These are phyloP conservation scores for Turritopsis dohrnii DNA, from an alignment of 30 jellyfish, hydroid and myxozoan genomes.

Conservation along the genomic window DNA sequence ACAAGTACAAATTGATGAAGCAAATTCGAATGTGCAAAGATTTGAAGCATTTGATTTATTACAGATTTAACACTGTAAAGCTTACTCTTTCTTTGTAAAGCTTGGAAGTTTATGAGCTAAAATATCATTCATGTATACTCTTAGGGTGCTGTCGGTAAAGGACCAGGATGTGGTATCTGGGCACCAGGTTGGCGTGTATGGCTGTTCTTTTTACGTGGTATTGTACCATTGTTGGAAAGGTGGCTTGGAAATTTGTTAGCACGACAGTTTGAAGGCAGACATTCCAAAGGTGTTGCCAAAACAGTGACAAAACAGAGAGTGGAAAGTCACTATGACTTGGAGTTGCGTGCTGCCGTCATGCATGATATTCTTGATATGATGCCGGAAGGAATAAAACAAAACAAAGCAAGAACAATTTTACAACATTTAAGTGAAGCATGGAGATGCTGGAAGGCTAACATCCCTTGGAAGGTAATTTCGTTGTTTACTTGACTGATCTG, in stretches of 20 bases:
- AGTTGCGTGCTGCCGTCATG: constrained; percentile 99
- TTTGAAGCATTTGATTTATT: constrained; percentile 76
- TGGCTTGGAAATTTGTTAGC: constrained; percentile 98
- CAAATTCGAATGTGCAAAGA: constrained; percentile 99
- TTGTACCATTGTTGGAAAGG: constrained; percentile 93
- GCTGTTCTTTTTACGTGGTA: constrained; percentile 95
- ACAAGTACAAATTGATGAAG: constrained; percentile 97
- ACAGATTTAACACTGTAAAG: constrained; percentile 94
- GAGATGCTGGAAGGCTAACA: constrained; percentile 99
- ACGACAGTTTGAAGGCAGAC: constrained; percentile 98
- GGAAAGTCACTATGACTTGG: constrained; percentile 97
- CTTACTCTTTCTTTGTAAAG: neutral
- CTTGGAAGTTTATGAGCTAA: no score
- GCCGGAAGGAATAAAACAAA: constrained; percentile 99
- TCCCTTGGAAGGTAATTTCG: constrained; percentile 93
- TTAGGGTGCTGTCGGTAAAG: constrained; percentile 99
- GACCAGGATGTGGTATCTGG: constrained; percentile 99
- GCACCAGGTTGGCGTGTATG: constrained; percentile 99
- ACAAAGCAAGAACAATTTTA: constrained; percentile 95
- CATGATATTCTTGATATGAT: constrained; percentile 98
- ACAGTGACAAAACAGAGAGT: constrained; percentile 98
- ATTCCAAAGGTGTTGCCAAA: constrained; percentile 97
- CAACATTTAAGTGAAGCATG: constrained; percentile 99
- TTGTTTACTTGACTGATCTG: no score
- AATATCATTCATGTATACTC: neutral